Evolutionary conservation across 2,888 invertebrate genomes (phyloP).

Genomic region (Smittia aterrima): DNA sequence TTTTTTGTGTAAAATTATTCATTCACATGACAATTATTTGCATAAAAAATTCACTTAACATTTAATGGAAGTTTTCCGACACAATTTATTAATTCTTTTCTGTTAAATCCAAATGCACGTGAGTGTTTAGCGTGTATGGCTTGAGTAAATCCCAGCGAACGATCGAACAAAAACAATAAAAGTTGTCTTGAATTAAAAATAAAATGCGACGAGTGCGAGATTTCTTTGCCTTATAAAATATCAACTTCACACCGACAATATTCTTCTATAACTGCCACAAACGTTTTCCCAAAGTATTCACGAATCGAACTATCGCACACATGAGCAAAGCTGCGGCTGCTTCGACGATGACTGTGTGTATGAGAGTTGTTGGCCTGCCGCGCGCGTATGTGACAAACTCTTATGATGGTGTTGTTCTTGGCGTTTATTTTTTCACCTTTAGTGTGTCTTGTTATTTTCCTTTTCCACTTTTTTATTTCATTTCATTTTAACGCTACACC

Average conservation of each 20-base stretch:
- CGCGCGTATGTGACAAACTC: conserved; percentile 32
- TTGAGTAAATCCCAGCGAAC: too few relatives aligned
- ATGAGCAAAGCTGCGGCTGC: neutral
- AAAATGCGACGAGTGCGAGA: conserved; percentile 8
- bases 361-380: neutral
- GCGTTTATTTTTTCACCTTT: conserved; percentile 40
- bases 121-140: neutral
- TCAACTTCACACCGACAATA: conserved; percentile 40
- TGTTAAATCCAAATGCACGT: neutral
- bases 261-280: conserved; percentile 37
- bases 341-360: neutral
- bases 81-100: neutral
- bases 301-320: neutral
- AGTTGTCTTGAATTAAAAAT: neutral
- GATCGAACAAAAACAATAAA: neutral
- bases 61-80: conserved; percentile 1
- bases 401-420: conserved; percentile 40
- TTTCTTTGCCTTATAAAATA: conserved; percentile 17
- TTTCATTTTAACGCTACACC: neutral
- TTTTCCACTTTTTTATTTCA: conserved; percentile 33
- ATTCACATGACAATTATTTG: neutral
- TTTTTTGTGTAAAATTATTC: neutral
- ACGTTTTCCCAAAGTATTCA: conserved; percentile 17
- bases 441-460: conserved; percentile 38
- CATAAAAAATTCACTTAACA: neutral